Evolutionary conservation across 1,140 invertebrate species (phyloP), one percentile per base, ranked within the genome.

Genomic region (Phenacoccus solenopsis): DNA sequence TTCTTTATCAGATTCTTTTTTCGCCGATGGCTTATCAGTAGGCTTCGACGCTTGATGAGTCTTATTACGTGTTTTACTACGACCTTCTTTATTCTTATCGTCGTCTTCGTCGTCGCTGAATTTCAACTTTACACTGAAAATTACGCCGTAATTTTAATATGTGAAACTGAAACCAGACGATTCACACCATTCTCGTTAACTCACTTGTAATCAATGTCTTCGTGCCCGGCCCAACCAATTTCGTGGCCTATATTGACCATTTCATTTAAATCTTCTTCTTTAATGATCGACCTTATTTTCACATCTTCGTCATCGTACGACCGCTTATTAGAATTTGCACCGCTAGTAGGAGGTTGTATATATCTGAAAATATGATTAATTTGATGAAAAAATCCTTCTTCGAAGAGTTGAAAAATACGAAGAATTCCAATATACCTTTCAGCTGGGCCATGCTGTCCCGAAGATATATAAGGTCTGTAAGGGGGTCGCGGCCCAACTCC

Each of bases 121-220:
- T 71, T 90, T 87, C 73, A 97, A 81, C 80, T 95, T 95, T 82
- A 94, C 91, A 82, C 86, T 88, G 30, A 0, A 28, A 68, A 28
- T 38, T 25, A 7, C 16, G 4, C 3, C 64, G 10, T 22, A 67
- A 67, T 67, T 67, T 67, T 24, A 22, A 4, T 22, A 22, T 67
- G 64, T 22, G 20, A 67, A 67, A 67, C 20, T 10, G 10, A 28
- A 35, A 22, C 5, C 5, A 32, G 13, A 7, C 30, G 13, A 13
- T 32, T 32, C 13, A 32, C 30, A 32, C n/a, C n/a, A 32, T 27
- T 22, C 25, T 16, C 25, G 64, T 22, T 67, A 68, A 81, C 81
- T 81, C 76, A 88, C 86, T 94, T 93, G 78, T 96, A 97, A 81
- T 96, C 94, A 77, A 96, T 93, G 77, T 95, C 92, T 78, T 93